Base-by-base conservation (phyloP, 2,113 vertebrate genomes). In the Gymnocephalus cernua region DNA sequence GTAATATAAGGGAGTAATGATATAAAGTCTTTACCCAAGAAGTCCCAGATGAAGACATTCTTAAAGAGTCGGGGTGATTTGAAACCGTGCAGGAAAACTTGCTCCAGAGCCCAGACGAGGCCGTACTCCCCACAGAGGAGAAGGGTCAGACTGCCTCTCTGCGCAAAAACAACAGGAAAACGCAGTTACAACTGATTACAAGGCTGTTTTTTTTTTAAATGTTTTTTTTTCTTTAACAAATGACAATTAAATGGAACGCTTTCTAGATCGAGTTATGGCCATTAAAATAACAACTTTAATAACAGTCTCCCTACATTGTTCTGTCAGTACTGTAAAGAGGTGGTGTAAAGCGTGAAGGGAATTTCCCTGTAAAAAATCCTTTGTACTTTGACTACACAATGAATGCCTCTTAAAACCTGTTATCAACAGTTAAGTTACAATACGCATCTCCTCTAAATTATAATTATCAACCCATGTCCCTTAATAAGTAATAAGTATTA, bases 21-120 rank as follows among this genome's bases (percentile, higher is more conserved):
- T 50, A 69, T 35, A 0, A 48, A 59, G 21, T 69, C 14, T 65
- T 91, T 83, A 99, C 98, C 98, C 90, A 99, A 92, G 82, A 98
- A 98, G 93, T 99, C 98, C 98, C 98, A 99, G 90, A 99, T 99
- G 95, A 99, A 99, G 92, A 99, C 96, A 0, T 97, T 99, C 95
- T 99, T 99, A 95, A 99, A 99, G 90, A 99, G 98, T 59, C 98
- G 96, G 0, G 98, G 97, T 2, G 98, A 98, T 88, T 98, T 98
- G 92, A 99, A 99, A 86, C 98, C 97, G 19, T 99, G 98, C 89
- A 97, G 98, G 88, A 99, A 99, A 86, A 99, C 98, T 85, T 99
- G 98, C 83, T 99, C 98, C 29, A 99, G 94, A 57, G 98, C 98
- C 70, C 97, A 98, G 69, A 99, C 98, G 15, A 99, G 96, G 23